Evolutionary conservation across 2,888 invertebrate species (phyloP), one percentile per base, ranked within the genome.

Genomic region (Microctonus hyperodae): DNA sequence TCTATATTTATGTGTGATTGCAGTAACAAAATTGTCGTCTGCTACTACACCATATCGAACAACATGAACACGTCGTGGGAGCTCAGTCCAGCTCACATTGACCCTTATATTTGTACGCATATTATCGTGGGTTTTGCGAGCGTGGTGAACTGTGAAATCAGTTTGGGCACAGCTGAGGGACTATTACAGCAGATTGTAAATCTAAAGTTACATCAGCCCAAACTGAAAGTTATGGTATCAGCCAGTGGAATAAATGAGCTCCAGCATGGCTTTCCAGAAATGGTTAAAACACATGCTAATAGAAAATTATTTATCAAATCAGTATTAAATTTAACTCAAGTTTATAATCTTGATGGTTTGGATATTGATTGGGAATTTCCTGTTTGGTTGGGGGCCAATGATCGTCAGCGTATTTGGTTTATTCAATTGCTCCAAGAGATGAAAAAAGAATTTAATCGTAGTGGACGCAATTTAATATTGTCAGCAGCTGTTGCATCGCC

Each of bases 321-420:
- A 6, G 84, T 87, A 22, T 74, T 87, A 72, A 79, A 85, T 68
- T 81, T 87, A 48, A 84, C 90, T 33, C 85, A 85, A 68, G 83
- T 85, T 28, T 87, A 87, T 70, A 85, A 85, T 40, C 82, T 92
- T 31, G 92, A 93, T 82, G 92, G 92, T 6, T 82, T 92, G 1
- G 92, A 95, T 83, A 83, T 94, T 33, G 95, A 95, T 79, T 95
- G 94, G 94, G 96, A 96, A 80, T 96, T 95, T 82, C 95, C 95
- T 1, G 90, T 88, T 0, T 87, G 91, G 77, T 75, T 80, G 48
- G 80, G 74, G 57, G 75, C 70, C 20, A 76, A 81, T 71, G 83
- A 84, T 68, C 84, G 88, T 25, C 90, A 94, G 77, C 87, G 89
- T 65, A 88, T 90, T 79, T 91, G 92, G 82, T 93, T 94, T 76